phyloP scores from a whole-genome alignment of 2,888 invertebrate genomes.

The Eupithecia centaureata region DNA sequence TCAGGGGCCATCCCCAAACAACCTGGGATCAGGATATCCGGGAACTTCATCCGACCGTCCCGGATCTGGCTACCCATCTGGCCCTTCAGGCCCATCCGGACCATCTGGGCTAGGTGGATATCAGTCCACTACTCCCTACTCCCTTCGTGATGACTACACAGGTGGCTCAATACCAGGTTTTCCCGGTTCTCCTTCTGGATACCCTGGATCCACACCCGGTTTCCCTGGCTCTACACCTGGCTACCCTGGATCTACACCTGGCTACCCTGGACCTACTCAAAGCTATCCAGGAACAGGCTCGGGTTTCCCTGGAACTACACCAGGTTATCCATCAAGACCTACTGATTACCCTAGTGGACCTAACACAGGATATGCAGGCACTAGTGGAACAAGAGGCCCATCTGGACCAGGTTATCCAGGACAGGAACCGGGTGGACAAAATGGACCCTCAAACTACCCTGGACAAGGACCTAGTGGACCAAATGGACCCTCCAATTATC shows the following conservation, averaged over 20 bases:
- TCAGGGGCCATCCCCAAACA: slow-evolving; percentile 48
- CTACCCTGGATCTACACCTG: slow-evolving; percentile 57
- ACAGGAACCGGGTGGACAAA: slow-evolving; percentile 26
- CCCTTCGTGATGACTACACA: slow-evolving; percentile 57
- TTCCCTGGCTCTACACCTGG: slow-evolving; percentile 60
- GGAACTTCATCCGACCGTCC: slow-evolving; percentile 55
- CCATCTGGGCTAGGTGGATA: slow-evolving; percentile 24
- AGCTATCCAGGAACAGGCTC: slow-evolving; percentile 60
- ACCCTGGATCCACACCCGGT: slow-evolving; percentile 56
- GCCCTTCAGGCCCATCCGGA: slow-evolving; percentile 16
- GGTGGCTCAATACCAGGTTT: slow-evolving; percentile 60
- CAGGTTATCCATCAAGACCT: slow-evolving; percentile 60
- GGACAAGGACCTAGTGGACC: slow-evolving; percentile 36
- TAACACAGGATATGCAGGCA: slow-evolving; percentile 56
- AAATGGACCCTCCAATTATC: slow-evolving; percentile 29
- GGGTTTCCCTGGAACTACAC: slow-evolving; percentile 47
- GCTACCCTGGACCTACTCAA: too few species aligned
- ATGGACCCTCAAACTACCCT: slow-evolving; percentile 37
- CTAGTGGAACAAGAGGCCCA: slow-evolving; percentile 43
- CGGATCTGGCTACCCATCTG: slow-evolving; percentile 38
- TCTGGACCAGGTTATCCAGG: slow-evolving; percentile 41
- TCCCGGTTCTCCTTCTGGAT: slow-evolving; percentile 60
- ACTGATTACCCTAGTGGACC: slow-evolving; percentile 55
- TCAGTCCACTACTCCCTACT: slow-evolving; percentile 41
- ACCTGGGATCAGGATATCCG: slow-evolving; percentile 49